Percentiles rank a stretch among this genome's conserved stretches.
phyloP scores from a whole-genome alignment of 2,797 vertebrate species.

The Argyrosomus regius region DNA sequence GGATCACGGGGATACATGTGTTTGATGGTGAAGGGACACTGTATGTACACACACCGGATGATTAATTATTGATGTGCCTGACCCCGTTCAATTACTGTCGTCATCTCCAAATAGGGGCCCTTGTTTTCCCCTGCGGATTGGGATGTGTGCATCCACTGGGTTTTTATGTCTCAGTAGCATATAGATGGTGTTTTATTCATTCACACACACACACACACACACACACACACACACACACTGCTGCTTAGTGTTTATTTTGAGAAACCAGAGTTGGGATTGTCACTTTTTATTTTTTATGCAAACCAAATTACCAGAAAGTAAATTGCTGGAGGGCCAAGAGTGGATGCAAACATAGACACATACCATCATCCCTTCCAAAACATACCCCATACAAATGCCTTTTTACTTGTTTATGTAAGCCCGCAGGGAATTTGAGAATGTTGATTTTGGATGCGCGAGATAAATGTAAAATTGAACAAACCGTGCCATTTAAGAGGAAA shows the following conservation, averaged over 20 bases:
- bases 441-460: constrained; percentile 46
- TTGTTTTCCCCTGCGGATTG: constrained; percentile 27
- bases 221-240: too few relatives aligned
- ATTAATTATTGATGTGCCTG: constrained; percentile 74
- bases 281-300: constrained; percentile 35
- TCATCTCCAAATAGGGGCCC: constrained; percentile 33
- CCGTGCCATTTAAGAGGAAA: constrained; percentile 46
- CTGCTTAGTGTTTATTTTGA: constrained; percentile 39
- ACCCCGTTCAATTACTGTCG: constrained; percentile 60
- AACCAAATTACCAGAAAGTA: constrained; percentile 51
- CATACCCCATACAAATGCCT: constrained; percentile 21
- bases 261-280: constrained; percentile 34
- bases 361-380: constrained; percentile 35
- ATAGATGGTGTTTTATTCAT: constrained; percentile 23
- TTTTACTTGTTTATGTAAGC: constrained; percentile 20
- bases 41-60: constrained; percentile 48
- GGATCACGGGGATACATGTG: constrained; percentile 58
- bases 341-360: constrained; percentile 42
- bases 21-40: constrained; percentile 56
- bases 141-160: constrained; percentile 35
- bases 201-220: constrained; percentile 15
- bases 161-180: constrained; percentile 8
- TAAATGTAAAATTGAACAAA: constrained; percentile 53
- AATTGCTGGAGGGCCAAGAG: constrained; percentile 30
- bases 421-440: constrained; percentile 36